Base-by-base conservation (phyloP, 92 coral and sea anemone genomes). In the Desmophyllum pertusum region DNA sequence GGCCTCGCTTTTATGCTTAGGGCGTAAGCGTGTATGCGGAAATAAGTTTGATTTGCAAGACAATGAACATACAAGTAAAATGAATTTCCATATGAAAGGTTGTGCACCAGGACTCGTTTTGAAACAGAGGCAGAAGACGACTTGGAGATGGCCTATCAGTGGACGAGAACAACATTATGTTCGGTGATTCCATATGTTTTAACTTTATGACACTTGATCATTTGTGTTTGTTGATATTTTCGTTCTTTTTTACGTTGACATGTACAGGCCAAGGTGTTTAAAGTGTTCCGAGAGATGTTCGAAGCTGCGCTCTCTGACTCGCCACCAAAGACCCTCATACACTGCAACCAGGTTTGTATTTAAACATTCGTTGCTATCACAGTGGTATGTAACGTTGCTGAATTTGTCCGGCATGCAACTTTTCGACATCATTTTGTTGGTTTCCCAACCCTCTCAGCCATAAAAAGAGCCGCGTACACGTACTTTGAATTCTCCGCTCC, bases 301-400 rank as follows among this genome's bases (percentile, higher is more conserved):
- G 92, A 94, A 66, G 93, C 98, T 1, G 96, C 99, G 13, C 52
- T 91, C 50, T 90, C 89, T 21, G 90, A 92, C 10, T 89, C 91
- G 6, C 94, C 99, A 1, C 99, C 99, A 5, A 82, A 86, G 63
- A 97, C 94, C 40, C 81, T 96, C 64, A 91, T 91, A 5, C 96
- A 92, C 81, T 96, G 84, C 52, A 36, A 90, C 69, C 93, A 92
- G 94, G 99, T 75, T 39, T 42, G 87, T 63, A 11, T 8, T 25
- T 62, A 5, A 62, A 29, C 67, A 29, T n/a, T 10, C 4, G 31
- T 8, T 62, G 23, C 3, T 61, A 14, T 14, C 2, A 2, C n/a
- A n/a, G n/a, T n/a, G n/a, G n/a, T n/a, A n/a, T n/a, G n/a, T 23
- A 25, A 21, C 40, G 70, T 64, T 63, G 37, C 19, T 31, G 25